phyloP scores from a whole-genome alignment of 1,140 invertebrate species.

The Anoplophora glabripennis region DNA sequence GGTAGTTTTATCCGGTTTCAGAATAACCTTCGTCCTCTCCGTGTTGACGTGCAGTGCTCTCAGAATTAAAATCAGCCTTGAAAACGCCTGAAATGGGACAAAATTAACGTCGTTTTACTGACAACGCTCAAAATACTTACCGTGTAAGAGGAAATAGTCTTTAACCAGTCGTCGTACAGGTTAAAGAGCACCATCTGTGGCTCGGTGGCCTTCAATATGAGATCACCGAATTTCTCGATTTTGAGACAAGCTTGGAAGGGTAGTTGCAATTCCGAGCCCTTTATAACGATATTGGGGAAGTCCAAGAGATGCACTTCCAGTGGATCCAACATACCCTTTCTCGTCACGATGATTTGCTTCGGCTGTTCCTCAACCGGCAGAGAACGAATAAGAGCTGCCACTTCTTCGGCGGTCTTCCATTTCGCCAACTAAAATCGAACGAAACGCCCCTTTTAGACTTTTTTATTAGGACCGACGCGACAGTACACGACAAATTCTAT shows the following conservation, averaged over 20 bases:
- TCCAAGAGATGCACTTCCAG: slow-evolving; percentile 98
- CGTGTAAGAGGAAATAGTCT: slow-evolving; percentile 93
- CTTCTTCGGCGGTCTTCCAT: slow-evolving; percentile 99
- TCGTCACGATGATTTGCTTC: slow-evolving; percentile 98
- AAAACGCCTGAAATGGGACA: slow-evolving; percentile 73
- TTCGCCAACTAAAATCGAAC: slow-evolving; percentile 76
- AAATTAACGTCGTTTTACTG: too few species aligned
- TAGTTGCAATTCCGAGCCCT: slow-evolving; percentile 96
- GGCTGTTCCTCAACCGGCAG: slow-evolving; percentile 99
- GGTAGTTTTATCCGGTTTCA: slow-evolving; percentile 99
- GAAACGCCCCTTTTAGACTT: background rate
- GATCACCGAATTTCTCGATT: slow-evolving; percentile 98
- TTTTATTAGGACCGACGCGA: too few species aligned
- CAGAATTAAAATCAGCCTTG: slow-evolving; percentile 93
- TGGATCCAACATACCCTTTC: slow-evolving; percentile 99
- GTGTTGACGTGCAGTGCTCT: slow-evolving; percentile 98
- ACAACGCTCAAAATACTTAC: slow-evolving; percentile 49
- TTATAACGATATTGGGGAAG: slow-evolving; percentile 99
- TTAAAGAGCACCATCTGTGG: slow-evolving; percentile 99
- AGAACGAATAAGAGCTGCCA: slow-evolving; percentile 97
- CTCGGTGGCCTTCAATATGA: slow-evolving; percentile 98
- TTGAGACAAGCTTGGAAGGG: slow-evolving; percentile 99
- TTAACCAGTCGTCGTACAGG: slow-evolving; percentile 99
- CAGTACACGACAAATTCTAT: too few species aligned
- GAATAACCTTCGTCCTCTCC: slow-evolving; percentile 95